phyloP scores from a whole-genome alignment of 2,797 vertebrate species.

The Xyrichtys novacula region DNA sequence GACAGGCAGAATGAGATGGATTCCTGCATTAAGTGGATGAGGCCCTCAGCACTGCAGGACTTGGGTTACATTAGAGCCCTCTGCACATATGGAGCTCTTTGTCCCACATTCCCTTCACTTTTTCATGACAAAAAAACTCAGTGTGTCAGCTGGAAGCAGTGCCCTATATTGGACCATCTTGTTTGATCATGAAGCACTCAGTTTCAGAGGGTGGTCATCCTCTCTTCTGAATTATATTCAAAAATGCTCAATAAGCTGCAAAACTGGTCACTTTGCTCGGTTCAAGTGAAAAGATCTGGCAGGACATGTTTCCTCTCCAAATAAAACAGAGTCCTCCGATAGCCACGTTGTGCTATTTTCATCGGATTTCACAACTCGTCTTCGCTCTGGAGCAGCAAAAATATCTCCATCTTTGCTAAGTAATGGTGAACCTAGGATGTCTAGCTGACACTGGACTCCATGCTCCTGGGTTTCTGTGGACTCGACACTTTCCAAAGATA shows the following conservation, averaged over 20 bases:
- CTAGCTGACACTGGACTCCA: slow-evolving; percentile 84
- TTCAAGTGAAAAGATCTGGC: background rate
- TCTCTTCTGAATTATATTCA: slow-evolving; percentile 16
- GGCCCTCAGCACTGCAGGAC: slow-evolving; percentile 77
- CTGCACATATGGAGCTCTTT: slow-evolving; percentile 76
- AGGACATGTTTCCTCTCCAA: slow-evolving; percentile 15
- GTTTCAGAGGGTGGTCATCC: slow-evolving; percentile 34
- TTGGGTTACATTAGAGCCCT: slow-evolving; percentile 77
- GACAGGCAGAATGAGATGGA: slow-evolving; percentile 79
- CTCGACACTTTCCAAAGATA: slow-evolving; percentile 92
- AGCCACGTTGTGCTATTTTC: slow-evolving; percentile 13
- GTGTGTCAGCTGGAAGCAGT: slow-evolving; percentile 47
- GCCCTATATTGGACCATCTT: slow-evolving; percentile 31
- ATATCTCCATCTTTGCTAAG: slow-evolving; percentile 65
- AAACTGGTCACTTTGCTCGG: background rate
- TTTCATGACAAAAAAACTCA: slow-evolving; percentile 46
- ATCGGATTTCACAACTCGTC: slow-evolving; percentile 33
- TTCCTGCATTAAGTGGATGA: slow-evolving; percentile 85
- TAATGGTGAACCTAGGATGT: slow-evolving; percentile 63
- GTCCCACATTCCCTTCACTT: slow-evolving; percentile 69
- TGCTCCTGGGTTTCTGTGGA: slow-evolving; percentile 86
- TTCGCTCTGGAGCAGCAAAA: slow-evolving; percentile 47
- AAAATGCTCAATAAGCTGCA: slow-evolving; percentile 7
- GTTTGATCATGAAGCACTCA: slow-evolving; percentile 14
- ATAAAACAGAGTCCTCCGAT: background rate